Conservation (phyloP, 1,140 invertebrate species). For the Cyclargus thomasi region DNA sequence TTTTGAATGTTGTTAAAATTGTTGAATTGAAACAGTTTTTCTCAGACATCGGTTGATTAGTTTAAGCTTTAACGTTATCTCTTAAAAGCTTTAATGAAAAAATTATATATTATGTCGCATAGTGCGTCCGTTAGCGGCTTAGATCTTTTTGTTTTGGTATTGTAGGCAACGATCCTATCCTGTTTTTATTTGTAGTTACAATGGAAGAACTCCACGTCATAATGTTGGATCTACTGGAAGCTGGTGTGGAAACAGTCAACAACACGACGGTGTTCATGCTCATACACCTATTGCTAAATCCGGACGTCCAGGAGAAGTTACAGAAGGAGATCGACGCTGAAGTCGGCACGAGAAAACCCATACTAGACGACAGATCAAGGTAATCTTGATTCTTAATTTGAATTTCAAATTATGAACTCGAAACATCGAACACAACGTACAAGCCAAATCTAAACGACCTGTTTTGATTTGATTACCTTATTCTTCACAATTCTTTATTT, state of each 20-base stretch:
- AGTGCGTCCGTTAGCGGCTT: not conserved
- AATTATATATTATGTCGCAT: too few species aligned
- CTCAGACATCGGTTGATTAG: too few species aligned
- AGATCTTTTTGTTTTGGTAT: not conserved
- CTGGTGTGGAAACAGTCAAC: conserved; percentile 82
- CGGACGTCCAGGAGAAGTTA: conserved; percentile 79
- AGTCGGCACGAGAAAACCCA: conserved; percentile 77
- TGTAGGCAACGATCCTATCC: conserved; percentile 4
- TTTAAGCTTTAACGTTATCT: too few species aligned
- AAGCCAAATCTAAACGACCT: too few species aligned
- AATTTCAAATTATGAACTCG: not conserved
- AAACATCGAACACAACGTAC: too few species aligned
- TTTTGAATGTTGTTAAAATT: too few species aligned
- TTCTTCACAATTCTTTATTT: too few species aligned
- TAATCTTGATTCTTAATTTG: conserved; percentile 31
- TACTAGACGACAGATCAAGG: conserved; percentile 77
- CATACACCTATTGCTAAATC: conserved; percentile 79
- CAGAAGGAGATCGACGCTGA: conserved; percentile 82
- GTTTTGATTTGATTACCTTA: too few species aligned
- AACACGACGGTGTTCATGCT: conserved; percentile 79
- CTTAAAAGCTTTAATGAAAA: too few species aligned
- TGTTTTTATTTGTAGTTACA: conserved; percentile 43
- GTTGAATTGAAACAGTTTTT: too few species aligned
- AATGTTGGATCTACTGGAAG: conserved; percentile 82
- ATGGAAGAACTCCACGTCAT: conserved; percentile 80